Evolutionary conservation across 2,888 invertebrate species (phyloP).

Genomic region (Drosophila leonis): DNA sequence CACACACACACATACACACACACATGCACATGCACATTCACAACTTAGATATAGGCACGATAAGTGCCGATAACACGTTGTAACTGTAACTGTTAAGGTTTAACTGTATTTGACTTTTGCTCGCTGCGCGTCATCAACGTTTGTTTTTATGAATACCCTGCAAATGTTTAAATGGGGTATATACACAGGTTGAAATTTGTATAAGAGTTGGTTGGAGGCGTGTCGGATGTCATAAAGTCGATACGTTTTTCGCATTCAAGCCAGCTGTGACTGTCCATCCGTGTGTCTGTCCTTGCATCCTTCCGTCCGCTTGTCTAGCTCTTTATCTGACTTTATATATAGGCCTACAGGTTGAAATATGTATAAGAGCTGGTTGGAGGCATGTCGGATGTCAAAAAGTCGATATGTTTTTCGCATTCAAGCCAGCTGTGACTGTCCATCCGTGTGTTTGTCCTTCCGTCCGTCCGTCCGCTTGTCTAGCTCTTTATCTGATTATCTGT

Average conservation of each 20-base stretch:
- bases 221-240: too few species aligned
- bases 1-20: slow-evolving; percentile 1
- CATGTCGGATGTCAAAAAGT: too few species aligned
- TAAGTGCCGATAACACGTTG: slow-evolving; percentile 53
- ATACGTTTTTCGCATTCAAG: not conserved
- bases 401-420: not conserved
- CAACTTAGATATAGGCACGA: slow-evolving; percentile 45
- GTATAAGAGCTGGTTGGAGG: not conserved
- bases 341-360: too few species aligned
- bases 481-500: not conserved
- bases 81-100: slow-evolving; percentile 50
- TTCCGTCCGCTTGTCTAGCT: not conserved
- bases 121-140: slow-evolving; percentile 51
- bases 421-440: not conserved
- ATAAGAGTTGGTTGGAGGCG: not conserved
- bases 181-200: not conserved
- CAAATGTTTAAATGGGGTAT: not conserved
- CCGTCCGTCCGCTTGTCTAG: not conserved
- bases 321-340: not conserved
- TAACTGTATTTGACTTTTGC: slow-evolving; percentile 26
- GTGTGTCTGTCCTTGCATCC: not conserved
- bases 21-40: not conserved
- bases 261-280: not conserved
- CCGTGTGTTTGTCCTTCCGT: not conserved
- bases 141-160: slow-evolving; percentile 3